Conservation (phyloP, 2,113 vertebrate genomes). For the Glaucomys volans region DNA sequence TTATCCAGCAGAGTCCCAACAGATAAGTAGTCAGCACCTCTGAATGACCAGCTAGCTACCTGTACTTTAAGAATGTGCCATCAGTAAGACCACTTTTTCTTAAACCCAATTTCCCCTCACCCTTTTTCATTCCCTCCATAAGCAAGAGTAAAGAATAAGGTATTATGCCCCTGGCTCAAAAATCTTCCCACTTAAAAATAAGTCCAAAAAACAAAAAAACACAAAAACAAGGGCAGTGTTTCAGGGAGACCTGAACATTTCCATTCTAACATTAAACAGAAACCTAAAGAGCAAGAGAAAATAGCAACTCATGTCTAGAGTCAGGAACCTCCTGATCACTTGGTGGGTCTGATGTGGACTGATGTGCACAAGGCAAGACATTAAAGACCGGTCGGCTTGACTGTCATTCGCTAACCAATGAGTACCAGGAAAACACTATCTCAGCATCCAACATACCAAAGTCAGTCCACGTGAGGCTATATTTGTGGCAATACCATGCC, state of each 20-base stretch:
- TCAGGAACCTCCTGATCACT: neutral
- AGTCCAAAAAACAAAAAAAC: neutral
- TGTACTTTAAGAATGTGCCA: neutral
- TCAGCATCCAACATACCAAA: slow-evolving; percentile 33
- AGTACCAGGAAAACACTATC: slow-evolving; percentile 32
- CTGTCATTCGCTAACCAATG: neutral
- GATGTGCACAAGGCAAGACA: neutral
- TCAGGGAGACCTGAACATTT: neutral
- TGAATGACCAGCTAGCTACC: neutral
- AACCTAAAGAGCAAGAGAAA: neutral
- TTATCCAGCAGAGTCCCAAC: neutral
- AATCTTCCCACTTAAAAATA: slow-evolving; percentile 12
- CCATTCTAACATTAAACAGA: neutral
- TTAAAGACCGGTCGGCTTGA: neutral
- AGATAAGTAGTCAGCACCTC: neutral
- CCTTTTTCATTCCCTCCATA: neutral
- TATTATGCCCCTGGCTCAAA: neutral
- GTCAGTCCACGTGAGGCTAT: slow-evolving; percentile 67
- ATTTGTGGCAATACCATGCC: slow-evolving; percentile 53
- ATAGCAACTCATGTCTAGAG: neutral
- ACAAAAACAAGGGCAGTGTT: too few species aligned
- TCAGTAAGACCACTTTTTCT: neutral
- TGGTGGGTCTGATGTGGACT: neutral
- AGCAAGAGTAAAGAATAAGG: slow-evolving; percentile 28
- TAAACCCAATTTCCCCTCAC: neutral